Conservation (phyloP, 2,888 invertebrate genomes). For the Tuberolachnus salignus region DNA sequence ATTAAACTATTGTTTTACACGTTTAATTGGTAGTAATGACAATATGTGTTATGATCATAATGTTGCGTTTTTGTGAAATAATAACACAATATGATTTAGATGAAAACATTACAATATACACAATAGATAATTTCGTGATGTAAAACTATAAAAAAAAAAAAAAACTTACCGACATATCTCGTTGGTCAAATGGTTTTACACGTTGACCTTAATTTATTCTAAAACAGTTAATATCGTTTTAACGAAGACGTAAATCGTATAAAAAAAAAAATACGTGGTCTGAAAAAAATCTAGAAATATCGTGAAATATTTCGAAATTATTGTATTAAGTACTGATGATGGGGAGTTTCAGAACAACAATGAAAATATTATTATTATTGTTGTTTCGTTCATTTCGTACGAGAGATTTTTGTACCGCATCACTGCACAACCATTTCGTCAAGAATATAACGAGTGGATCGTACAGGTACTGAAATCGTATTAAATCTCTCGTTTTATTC, state of each 20-base stretch:
- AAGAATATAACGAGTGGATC: not conserved
- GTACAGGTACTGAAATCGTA: not conserved
- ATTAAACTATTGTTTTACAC: no score
- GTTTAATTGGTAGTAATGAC: not conserved
- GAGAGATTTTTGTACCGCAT: no score
- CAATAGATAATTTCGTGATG: constrained; percentile 14
- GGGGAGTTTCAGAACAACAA: not conserved
- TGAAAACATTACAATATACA: constrained; percentile 3
- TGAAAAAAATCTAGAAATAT: not conserved
- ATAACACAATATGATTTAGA: not conserved
- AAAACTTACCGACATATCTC: no score
- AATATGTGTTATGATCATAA: not conserved
- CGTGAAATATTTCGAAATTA: constrained; percentile 15
- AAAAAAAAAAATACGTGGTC: not conserved
- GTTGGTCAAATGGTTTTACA: not conserved
- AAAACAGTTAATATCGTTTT: constrained; percentile 5
- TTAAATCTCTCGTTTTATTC: not conserved
- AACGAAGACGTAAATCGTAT: not conserved
- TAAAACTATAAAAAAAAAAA: not conserved
- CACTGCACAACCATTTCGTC: not conserved
- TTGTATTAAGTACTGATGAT: not conserved
- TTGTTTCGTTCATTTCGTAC: no score
- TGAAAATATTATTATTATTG: not conserved
- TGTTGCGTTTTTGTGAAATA: constrained; percentile 6
- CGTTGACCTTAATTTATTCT: constrained; percentile 31